phyloP scores from a whole-genome alignment of 2,797 vertebrate genomes.

The Sparidentex hasta region DNA sequence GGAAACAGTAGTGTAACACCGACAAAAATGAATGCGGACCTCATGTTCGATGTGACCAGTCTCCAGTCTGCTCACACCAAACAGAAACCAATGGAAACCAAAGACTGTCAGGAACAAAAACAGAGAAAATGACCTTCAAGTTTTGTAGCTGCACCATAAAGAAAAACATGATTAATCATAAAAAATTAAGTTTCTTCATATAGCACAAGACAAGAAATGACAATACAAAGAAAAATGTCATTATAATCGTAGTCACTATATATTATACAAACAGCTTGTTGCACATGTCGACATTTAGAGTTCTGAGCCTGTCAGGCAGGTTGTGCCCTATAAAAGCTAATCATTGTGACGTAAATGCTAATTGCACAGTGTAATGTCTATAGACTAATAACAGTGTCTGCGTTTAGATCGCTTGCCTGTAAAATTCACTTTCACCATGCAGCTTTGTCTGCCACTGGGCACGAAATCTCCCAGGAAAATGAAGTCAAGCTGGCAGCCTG shows the following conservation, averaged over 20 bases:
- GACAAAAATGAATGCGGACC: slow-evolving; percentile 2
- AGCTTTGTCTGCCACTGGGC: too few species aligned
- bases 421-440: too few species aligned
- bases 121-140: neutral
- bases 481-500: too few species aligned
- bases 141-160: neutral
- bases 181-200: neutral
- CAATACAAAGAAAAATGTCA: neutral
- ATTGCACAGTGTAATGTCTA: too few species aligned
- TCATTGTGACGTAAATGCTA: too few species aligned
- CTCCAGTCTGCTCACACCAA: neutral
- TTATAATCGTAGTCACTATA: neutral
- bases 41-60: slow-evolving; percentile 7
- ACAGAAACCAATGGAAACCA: neutral
- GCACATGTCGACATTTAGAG: too few species aligned
- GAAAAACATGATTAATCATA: neutral
- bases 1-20: neutral
- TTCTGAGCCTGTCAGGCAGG: too few species aligned
- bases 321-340: too few species aligned
- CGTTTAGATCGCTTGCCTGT: too few species aligned
- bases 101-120: neutral
- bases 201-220: neutral
- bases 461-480: too few species aligned
- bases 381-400: too few species aligned
- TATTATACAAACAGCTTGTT: neutral